Evolutionary conservation across 2,797 vertebrate genomes (phyloP).

Genomic region (Calcarius lapponicus): DNA sequence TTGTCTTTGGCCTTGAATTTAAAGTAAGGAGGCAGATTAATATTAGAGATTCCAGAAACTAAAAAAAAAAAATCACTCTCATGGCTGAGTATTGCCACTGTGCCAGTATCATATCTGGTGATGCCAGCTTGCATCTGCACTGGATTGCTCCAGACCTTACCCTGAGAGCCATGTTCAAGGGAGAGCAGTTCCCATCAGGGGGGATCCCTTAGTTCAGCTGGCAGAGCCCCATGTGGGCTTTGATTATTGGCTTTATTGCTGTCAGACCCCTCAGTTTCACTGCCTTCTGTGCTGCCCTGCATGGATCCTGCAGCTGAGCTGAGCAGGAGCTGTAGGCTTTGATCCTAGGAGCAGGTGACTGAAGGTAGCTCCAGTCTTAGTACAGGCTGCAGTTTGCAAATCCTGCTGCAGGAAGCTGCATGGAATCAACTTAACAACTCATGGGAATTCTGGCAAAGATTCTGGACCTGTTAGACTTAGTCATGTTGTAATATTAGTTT

Average conservation of each 20-base stretch:
- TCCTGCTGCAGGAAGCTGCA: background rate
- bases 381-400: background rate
- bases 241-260: background rate
- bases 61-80: background rate
- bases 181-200: background rate
- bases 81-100: background rate
- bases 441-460: background rate
- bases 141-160: background rate
- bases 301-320: background rate
- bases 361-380: background rate
- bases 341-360: background rate
- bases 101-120: rapidly evolving
- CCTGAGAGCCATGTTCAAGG: background rate
- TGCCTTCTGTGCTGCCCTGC: background rate
- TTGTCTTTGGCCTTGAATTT: background rate
- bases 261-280: background rate
- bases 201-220: no score
- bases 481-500: background rate
- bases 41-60: background rate
- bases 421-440: background rate
- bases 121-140: background rate
- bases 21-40: background rate
- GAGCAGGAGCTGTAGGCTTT: background rate
- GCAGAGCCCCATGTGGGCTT: background rate
- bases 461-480: background rate